A percentile compares a stretch with the other conserved stretches of the same genome.
These are phyloP conservation scores for Diachrysia chrysitis DNA, from an alignment of 2,888 invertebrate genomes.

Conservation along the genomic window DNA sequence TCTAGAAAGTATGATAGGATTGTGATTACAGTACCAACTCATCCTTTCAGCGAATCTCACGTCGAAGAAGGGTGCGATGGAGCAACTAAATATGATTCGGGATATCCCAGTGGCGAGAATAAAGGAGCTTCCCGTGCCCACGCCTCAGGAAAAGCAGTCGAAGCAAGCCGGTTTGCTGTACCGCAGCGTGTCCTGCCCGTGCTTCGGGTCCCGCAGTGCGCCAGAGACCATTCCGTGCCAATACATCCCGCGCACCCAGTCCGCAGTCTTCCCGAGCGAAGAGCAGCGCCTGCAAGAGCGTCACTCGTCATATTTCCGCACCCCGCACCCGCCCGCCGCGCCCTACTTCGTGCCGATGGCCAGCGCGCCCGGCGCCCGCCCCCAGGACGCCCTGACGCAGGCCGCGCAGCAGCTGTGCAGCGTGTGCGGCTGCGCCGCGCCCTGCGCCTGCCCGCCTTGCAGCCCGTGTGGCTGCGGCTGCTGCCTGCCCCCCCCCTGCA, in stretches of 20 bases:
- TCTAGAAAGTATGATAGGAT: slow-evolving; percentile 50
- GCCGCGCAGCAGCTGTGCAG: slow-evolving; percentile 33
- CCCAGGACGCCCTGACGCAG: slow-evolving; percentile 8
- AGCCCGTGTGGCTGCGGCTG: slow-evolving; percentile 38
- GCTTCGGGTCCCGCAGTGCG: slow-evolving; percentile 28
- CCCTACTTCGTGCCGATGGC: slow-evolving; percentile 30
- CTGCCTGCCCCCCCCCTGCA: slow-evolving; percentile 55
- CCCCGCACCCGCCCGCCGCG: background rate
- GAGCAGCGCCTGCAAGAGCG: slow-evolving; percentile 6
- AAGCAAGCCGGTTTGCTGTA: slow-evolving; percentile 37
- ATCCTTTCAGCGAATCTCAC: slow-evolving; percentile 78
- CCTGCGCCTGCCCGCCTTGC: slow-evolving; percentile 7
- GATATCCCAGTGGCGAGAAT: slow-evolving; percentile 56
- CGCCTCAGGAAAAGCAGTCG: slow-evolving; percentile 35
- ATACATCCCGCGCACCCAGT: slow-evolving; percentile 48
- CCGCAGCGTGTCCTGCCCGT: slow-evolving; percentile 68
- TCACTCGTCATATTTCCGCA: background rate
- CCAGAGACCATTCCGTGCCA: slow-evolving; percentile 20
- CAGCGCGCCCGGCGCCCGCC: background rate
- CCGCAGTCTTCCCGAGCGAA: slow-evolving; percentile 50
- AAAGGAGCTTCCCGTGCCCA: slow-evolving; percentile 44
- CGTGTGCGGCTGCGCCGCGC: slow-evolving; percentile 23
- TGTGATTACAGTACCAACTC: slow-evolving; percentile 68
- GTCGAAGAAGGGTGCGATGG: slow-evolving; percentile 68
- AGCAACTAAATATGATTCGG: slow-evolving; percentile 59